A percentile compares a stretch with the other conserved stretches of the same genome.
These are phyloP conservation scores for Eonycteris spelaea DNA, from an alignment of 2,113 vertebrate species.

Conservation along the genomic window DNA sequence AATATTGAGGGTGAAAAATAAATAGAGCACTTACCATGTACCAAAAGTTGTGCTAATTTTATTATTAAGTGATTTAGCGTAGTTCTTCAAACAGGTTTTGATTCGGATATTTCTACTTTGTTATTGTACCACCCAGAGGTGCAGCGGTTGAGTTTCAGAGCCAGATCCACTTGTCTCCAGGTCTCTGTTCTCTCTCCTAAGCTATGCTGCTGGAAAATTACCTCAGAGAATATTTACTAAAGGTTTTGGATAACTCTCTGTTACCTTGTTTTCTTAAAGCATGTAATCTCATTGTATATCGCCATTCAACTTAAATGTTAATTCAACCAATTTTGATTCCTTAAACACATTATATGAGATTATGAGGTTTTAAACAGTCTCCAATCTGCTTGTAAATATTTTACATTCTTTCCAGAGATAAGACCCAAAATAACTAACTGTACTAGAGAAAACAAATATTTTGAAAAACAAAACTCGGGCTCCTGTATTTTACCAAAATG, in stretches of 20 bases:
- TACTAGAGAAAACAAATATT: slow-evolving; percentile 38
- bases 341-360: slow-evolving; percentile 22
- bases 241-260: slow-evolving; percentile 1
- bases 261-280: slow-evolving; percentile 10
- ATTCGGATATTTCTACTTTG: background rate
- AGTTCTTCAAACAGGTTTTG: background rate
- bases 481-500: background rate
- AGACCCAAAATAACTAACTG: background rate
- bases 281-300: background rate
- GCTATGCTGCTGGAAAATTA: background rate
- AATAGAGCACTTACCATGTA: background rate
- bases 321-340: background rate
- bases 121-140: background rate
- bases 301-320: slow-evolving; percentile 31
- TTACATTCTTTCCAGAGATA: background rate
- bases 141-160: background rate
- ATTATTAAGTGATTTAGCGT: background rate
- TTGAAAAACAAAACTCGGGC: slow-evolving; percentile 12
- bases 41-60: background rate
- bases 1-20: background rate
- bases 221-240: background rate
- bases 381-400: background rate
- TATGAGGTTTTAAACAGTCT: slow-evolving; percentile 36
- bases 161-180: background rate
- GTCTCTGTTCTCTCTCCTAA: background rate